Conservation (phyloP, 92 coral and sea anemone genomes). For the Metridium senile region DNA sequence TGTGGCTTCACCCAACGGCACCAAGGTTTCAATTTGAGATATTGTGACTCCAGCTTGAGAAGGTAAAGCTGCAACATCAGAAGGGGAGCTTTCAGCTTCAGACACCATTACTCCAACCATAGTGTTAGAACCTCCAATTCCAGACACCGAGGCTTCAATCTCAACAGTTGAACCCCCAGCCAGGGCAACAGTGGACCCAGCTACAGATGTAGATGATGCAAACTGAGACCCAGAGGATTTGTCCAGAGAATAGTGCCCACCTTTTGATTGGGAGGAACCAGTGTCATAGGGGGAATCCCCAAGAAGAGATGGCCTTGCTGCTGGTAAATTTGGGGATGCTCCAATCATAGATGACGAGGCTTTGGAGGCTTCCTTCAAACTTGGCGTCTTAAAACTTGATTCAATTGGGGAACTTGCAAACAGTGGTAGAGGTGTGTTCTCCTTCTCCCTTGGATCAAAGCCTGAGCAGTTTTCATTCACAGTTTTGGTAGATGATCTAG, state of each 20-base stretch:
- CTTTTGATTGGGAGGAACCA: no score
- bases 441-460: background rate
- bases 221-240: no score
- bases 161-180: background rate
- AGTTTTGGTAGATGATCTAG: slow-evolving; percentile 1
- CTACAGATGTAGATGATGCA: background rate
- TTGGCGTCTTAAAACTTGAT: background rate
- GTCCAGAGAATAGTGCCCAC: no score
- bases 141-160: background rate
- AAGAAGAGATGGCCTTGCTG: background rate
- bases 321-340: background rate
- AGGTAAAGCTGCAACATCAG: background rate
- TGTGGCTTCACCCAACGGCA: background rate
- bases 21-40: background rate
- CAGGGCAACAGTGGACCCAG: no score
- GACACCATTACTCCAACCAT: no score
- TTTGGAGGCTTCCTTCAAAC: background rate
- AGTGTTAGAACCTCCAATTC: background rate
- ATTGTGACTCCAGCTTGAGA: background rate
- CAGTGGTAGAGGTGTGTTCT: background rate
- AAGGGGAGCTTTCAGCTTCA: background rate
- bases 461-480: background rate
- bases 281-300: background rate
- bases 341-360: background rate
- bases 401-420: slow-evolving; percentile 25